Percentiles rank a stretch among this genome's conserved stretches.
Evolutionary conservation across 2,797 vertebrate species (phyloP).

Genomic region (Pempheris klunzingeri): DNA sequence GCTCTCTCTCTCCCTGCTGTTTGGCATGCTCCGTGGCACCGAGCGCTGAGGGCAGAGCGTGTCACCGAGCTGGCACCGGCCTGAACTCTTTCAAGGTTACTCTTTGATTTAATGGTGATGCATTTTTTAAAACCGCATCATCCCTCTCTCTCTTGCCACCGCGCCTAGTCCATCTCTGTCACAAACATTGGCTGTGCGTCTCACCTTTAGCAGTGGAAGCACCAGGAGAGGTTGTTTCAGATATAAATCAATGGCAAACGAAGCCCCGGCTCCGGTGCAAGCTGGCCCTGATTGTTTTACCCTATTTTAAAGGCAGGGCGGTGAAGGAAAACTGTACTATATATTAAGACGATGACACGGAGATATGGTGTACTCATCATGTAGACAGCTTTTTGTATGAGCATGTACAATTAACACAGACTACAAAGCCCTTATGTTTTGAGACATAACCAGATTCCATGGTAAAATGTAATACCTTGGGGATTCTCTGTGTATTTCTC

Average conservation of each 20-base stretch:
- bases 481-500: conserved; percentile 18
- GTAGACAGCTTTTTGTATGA: conserved; percentile 44
- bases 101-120: conserved; percentile 82
- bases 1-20: conserved; percentile 42
- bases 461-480: conserved; percentile 9
- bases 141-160: conserved; percentile 69
- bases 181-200: conserved; percentile 70
- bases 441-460: conserved; percentile 38
- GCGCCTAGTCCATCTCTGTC: conserved; percentile 82
- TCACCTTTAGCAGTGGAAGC: conserved; percentile 80
- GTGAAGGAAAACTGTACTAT: conserved; percentile 61
- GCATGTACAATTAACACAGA: conserved; percentile 45
- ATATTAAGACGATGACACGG: conserved; percentile 61
- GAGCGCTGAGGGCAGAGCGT: conserved; percentile 64
- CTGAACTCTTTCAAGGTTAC: conserved; percentile 81
- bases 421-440: conserved; percentile 39
- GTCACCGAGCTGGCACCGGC: conserved; percentile 72
- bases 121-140: conserved; percentile 80
- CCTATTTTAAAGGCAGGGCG: conserved; percentile 66
- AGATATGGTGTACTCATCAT: conserved; percentile 51
- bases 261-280: conserved; percentile 51
- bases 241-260: conserved; percentile 80
- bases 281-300: conserved; percentile 68
- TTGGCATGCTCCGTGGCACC: conserved; percentile 68
- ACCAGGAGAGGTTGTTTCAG: conserved; percentile 76